Evolutionary conservation across 2,113 vertebrate species (phyloP).

Genomic region (Odontophorus gujanensis): DNA sequence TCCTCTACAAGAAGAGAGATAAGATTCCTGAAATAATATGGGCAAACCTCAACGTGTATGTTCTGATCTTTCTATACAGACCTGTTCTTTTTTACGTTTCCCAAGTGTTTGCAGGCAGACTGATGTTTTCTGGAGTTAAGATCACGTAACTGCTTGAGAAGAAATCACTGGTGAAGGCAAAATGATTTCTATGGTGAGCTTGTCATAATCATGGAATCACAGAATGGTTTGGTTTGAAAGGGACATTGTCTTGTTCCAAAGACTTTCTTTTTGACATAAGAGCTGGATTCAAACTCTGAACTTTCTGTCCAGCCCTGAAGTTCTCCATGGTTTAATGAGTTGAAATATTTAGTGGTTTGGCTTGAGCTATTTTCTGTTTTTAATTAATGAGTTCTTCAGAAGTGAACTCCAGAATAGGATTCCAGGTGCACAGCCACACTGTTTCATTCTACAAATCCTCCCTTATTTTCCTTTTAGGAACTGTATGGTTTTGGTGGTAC

Average conservation of each 20-base stretch:
- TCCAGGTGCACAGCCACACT: background rate
- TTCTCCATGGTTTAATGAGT: background rate
- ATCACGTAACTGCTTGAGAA: slow-evolving; percentile 3
- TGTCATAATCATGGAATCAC: background rate
- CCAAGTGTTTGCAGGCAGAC: slow-evolving; percentile 31
- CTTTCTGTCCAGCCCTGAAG: background rate
- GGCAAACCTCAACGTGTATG: background rate
- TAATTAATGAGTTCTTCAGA: background rate
- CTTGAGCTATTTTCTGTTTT: background rate
- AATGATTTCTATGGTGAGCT: slow-evolving; percentile 22
- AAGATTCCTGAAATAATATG: slow-evolving; percentile 42
- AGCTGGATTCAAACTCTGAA: background rate
- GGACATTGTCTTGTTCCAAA: background rate
- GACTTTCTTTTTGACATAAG: background rate
- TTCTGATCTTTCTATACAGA: slow-evolving; percentile 36
- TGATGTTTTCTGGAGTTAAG: slow-evolving; percentile 69
- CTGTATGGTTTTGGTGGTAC: background rate
- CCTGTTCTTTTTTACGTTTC: slow-evolving; percentile 65
- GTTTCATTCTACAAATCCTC: background rate
- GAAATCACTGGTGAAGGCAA: slow-evolving; percentile 21
- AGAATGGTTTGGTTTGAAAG: background rate
- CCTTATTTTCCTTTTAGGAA: background rate
- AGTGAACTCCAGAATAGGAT: background rate
- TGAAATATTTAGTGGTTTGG: background rate
- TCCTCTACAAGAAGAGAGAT: slow-evolving; percentile 24